Percentiles rank a stretch among this genome's conserved stretches.
phyloP scores from a whole-genome alignment of 2,888 invertebrate genomes.

The Folsomia manolachei region DNA sequence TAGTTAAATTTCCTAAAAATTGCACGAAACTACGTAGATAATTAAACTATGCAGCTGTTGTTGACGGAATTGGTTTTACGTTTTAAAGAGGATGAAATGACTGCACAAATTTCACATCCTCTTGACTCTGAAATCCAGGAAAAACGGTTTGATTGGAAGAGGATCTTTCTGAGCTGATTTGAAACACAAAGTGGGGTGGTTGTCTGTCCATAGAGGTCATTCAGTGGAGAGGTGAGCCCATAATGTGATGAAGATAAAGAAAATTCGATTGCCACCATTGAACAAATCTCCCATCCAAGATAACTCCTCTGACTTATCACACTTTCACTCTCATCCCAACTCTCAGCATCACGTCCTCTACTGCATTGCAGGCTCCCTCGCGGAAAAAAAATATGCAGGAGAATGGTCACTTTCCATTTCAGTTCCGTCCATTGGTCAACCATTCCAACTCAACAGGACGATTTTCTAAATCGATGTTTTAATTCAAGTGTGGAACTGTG shows the following conservation, averaged over 20 bases:
- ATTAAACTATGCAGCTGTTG: too few species aligned
- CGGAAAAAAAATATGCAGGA: too few species aligned
- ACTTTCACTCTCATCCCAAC: slow-evolving; percentile 13
- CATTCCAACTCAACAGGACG: not conserved
- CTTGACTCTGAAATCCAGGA: not conserved
- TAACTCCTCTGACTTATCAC: slow-evolving; percentile 36
- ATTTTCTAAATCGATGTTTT: too few species aligned
- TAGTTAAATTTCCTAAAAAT: too few species aligned
- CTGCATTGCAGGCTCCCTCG: too few species aligned
- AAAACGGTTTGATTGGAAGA: too few species aligned
- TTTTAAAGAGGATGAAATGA: not conserved
- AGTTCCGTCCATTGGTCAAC: too few species aligned
- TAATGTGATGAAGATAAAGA: slow-evolving; percentile 44
- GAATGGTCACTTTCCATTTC: too few species aligned
- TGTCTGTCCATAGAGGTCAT: slow-evolving; percentile 36
- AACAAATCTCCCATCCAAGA: slow-evolving; percentile 43
- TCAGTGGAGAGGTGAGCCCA: slow-evolving; percentile 34
- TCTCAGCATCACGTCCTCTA: slow-evolving; percentile 1
- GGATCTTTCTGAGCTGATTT: slow-evolving; percentile 17
- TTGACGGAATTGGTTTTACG: too few species aligned
- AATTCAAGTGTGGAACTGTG: too few species aligned
- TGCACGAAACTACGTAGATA: too few species aligned
- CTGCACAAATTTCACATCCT: not conserved
- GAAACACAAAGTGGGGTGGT: slow-evolving; percentile 27
- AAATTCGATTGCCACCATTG: slow-evolving; percentile 43